phyloP scores from a whole-genome alignment of 1,140 invertebrate species.

The Sminthurides bifidus region DNA sequence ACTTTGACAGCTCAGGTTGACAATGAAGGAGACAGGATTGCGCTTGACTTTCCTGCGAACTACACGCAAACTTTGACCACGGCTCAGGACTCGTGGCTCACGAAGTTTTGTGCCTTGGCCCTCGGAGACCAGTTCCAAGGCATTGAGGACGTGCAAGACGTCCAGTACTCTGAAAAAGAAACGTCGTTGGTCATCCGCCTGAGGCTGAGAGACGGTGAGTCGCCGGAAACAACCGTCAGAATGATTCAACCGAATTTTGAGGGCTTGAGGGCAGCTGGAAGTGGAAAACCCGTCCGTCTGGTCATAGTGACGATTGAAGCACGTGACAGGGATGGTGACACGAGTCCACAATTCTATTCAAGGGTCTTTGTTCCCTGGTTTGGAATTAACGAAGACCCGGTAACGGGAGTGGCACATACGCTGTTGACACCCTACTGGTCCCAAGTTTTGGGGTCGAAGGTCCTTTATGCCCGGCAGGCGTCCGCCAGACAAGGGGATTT shows the following conservation, averaged over 20 bases:
- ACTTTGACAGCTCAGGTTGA: constrained; percentile 6
- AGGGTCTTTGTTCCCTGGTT: constrained; percentile 49
- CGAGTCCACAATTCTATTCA: constrained; percentile 42
- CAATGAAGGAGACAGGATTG: constrained; percentile 4
- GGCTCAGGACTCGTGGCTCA: background rate
- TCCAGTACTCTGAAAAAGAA: constrained; percentile 33
- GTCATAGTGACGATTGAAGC: constrained; percentile 33
- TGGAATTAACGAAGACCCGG: constrained; percentile 47
- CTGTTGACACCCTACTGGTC: constrained; percentile 43
- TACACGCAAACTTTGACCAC: background rate
- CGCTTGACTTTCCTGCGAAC: constrained; percentile 24
- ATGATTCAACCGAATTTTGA: constrained; percentile 19
- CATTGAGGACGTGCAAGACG: constrained; percentile 25
- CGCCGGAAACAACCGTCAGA: constrained; percentile 20
- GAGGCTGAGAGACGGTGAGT: constrained; percentile 21
- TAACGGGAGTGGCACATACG: constrained; percentile 45
- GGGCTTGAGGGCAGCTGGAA: constrained; percentile 12
- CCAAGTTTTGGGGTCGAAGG: no score
- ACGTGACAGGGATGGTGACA: constrained; percentile 8
- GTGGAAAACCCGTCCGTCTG: constrained; percentile 17
- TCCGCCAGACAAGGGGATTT: no score
- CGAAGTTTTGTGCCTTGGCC: constrained; percentile 1
- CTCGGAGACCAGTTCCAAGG: background rate
- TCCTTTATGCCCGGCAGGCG: no score
- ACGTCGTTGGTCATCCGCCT: constrained; percentile 34